phyloP scores from a whole-genome alignment of 2,113 vertebrate species.

The Anser cygnoides region DNA sequence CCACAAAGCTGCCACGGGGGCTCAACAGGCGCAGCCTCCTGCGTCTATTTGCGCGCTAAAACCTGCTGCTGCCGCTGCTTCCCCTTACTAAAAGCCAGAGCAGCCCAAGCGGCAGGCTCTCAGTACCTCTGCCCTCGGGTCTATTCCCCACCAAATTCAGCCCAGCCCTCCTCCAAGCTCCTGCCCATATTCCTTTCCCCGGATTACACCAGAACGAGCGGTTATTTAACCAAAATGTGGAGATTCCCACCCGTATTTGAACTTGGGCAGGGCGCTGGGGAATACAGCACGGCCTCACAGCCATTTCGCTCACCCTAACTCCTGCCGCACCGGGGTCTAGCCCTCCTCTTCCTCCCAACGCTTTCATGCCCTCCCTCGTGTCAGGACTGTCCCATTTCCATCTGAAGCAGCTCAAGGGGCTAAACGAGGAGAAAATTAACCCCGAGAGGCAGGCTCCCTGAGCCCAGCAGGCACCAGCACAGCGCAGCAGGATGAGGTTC shows the following conservation, averaged over 20 bases:
- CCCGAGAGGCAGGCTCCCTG: neutral
- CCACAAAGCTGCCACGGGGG: neutral
- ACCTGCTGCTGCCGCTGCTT: neutral
- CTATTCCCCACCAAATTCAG: neutral
- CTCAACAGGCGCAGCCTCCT: fast-evolving
- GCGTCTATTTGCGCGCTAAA: neutral
- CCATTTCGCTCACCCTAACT: fast-evolving
- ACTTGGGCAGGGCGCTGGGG: neutral
- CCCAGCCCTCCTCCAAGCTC: neutral
- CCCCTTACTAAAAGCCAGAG: neutral
- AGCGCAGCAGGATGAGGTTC: neutral
- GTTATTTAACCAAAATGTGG: neutral
- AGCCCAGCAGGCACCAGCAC: neutral
- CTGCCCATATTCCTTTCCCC: neutral
- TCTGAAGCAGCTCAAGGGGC: neutral
- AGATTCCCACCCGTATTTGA: fast-evolving
- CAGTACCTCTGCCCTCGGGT: neutral
- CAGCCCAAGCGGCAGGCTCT: neutral
- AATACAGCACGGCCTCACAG: neutral
- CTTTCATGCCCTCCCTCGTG: neutral
- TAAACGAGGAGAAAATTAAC: neutral
- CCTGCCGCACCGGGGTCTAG: neutral
- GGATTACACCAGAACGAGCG: neutral
- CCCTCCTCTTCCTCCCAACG: neutral
- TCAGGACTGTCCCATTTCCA: neutral